These are phyloP conservation scores for Tapirus indicus DNA, from an alignment of 2,797 vertebrate species.

Conservation along the genomic window DNA sequence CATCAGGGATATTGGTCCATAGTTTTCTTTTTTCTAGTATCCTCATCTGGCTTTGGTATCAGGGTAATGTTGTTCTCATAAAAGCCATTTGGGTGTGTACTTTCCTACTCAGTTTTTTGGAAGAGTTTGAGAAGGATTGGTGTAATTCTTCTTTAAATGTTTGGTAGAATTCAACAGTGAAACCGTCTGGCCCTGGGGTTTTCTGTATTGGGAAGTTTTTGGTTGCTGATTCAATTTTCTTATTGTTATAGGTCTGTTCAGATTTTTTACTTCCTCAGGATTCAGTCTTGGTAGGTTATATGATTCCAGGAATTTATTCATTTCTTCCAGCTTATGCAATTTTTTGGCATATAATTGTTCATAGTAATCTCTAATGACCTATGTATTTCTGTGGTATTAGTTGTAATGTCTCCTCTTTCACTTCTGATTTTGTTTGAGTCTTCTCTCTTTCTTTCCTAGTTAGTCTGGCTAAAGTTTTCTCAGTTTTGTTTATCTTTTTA, in stretches of 20 bases:
- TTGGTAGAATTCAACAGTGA: neutral
- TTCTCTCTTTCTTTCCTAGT: neutral
- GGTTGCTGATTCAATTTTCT: neutral
- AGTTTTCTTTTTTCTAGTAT: too few species aligned
- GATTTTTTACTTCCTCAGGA: neutral
- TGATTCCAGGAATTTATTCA: neutral
- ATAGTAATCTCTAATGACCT: neutral
- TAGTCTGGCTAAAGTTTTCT: neutral
- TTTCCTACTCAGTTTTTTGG: too few species aligned
- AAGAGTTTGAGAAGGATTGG: too few species aligned
- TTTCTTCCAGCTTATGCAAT: neutral
- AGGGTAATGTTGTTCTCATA: too few species aligned
- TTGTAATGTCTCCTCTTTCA: neutral
- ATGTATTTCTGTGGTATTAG: neutral
- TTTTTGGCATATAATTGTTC: neutral
- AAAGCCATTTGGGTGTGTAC: too few species aligned
- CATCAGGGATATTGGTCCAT: too few species aligned
- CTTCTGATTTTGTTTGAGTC: neutral
- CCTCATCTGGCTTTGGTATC: too few species aligned
- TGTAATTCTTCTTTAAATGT: too few species aligned
- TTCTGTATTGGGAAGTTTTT: neutral
- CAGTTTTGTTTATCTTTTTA: neutral
- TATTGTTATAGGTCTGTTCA: neutral
- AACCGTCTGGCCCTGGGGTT: neutral
- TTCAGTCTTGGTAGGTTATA: neutral